Base-by-base conservation (phyloP, 1,140 invertebrate genomes). In the Calycopis cecrops region DNA sequence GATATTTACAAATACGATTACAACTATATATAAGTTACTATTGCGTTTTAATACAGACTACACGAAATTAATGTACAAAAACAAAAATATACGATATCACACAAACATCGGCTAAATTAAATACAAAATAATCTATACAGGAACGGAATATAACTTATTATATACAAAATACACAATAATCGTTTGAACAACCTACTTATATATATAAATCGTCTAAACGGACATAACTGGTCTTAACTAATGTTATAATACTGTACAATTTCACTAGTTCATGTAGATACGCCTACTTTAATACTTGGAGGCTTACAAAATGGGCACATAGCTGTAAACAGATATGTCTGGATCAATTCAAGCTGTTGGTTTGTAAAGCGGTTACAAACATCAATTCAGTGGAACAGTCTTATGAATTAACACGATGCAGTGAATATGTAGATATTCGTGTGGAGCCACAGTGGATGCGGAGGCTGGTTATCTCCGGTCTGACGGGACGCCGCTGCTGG, bases 191-290 rank as follows among this genome's bases (percentile, higher is more conserved):
- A 71, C 70, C 79, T 72, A 71, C 69, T 67, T 66, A 68, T 63
- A 79, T 70, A 65, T 71, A 72, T 70, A 70, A 69, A 77, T 77
- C 65, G 69, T 79, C 76, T 73, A 79, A 79, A 69, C 70, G 73
- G 72, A 79, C 72, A 67, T 71, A 72, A 76, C 63, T 68, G 71
- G 73, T 65, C 76, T 81, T 83, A 82, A 55, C 65, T 81, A 80
- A 69, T 60, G 63, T 76, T 79, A 85, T 85, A 87, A 87, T 87
- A 87, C 83, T 86, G 83, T 86, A 86, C 83, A 85, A 85, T 86
- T 86, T 85, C 78, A 72, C 83, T 86, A 86, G 71, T 83, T 75
- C 67, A 70, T 79, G 75, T 76, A 79, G 79, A 79, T 73, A 72
- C 68, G 21, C 62, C 69, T 67, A 72, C 71, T 51, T 60, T 75